Base-by-base conservation (phyloP, 2,888 invertebrate species). In the Folsomia candida region DNA sequence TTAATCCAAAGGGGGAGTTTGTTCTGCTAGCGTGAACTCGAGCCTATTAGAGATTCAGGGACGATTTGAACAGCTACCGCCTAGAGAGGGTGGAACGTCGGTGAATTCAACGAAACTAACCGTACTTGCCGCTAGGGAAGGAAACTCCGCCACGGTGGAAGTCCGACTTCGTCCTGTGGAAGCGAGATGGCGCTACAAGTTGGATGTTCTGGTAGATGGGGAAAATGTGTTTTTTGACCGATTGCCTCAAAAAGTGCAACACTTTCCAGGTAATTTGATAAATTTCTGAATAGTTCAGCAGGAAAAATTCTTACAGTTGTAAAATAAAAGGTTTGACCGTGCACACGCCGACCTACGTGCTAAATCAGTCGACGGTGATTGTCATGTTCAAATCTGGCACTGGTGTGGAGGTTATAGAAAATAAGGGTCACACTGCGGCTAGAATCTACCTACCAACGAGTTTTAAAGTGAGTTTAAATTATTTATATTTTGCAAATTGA, bases 361-460 rank as follows among this genome's bases (percentile, higher is more conserved):
- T 94, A 67, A 95, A 96, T 84, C 96, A 96, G 83, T 94, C 95
- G 0, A 94, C 97, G 85, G 93, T 97, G 26, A 88, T 97, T 47
- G 90, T 97, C 65, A 94, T 96, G 93, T 94, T 96, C 82, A 89
- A 94, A 71, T 93, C 93, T 0, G 97, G 97, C 1, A 93, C 93
- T 60, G 97, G 97, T 0, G 88, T 97, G 0, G 94, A 96, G 83
- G 91, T 97, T 0, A 86, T 94, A 0, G 95, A 95, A 82, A 93
- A 93, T 82, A 88, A 89, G 81, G 96, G 95, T 2, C 93, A 87
- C 81, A 89, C 94, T 90, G 88, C 91, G 0, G 89, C 91, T 0
- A 88, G 94, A 78, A 91, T 93, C 1, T 95, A 91, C 81, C 83
- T 94, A 24, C 95, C 96, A 2, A 92, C 94, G 91, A 88, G 87